Conservation (phyloP, 2,888 invertebrate genomes). For the Apeira syringaria region DNA sequence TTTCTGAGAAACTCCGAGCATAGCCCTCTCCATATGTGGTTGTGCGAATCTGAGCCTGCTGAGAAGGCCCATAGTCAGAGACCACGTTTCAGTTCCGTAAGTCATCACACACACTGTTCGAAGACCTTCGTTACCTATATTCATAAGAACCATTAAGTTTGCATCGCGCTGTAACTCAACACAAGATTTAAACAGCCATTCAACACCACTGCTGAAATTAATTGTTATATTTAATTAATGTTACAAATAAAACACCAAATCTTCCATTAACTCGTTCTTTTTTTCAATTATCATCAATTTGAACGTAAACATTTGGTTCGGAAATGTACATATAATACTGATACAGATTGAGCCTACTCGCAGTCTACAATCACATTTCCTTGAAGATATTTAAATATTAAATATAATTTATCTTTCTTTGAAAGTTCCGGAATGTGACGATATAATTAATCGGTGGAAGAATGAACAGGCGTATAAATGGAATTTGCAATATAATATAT, state of each 20-base stretch:
- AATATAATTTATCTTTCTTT: slow-evolving; percentile 19
- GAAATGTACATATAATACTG: slow-evolving; percentile 63
- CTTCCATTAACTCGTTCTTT: slow-evolving; percentile 56
- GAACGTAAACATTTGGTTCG: slow-evolving; percentile 60
- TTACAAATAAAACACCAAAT: slow-evolving; percentile 38
- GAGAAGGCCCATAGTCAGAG: no score
- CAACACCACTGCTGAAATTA: no score
- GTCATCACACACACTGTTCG: no score
- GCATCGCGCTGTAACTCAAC: no score
- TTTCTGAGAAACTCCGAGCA: no score
- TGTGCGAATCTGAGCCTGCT: no score
- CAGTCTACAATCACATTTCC: slow-evolving; percentile 36
- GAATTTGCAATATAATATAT: slow-evolving; percentile 5
- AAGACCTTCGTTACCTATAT: no score
- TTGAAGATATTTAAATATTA: slow-evolving; percentile 9
- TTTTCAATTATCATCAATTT: slow-evolving; percentile 44
- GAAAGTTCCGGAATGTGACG: slow-evolving; percentile 27
- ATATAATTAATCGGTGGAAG: slow-evolving; percentile 19
- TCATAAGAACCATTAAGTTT: no score
- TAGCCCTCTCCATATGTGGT: no score
- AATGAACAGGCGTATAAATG: neutral
- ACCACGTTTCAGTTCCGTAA: no score
- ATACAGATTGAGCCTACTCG: slow-evolving; percentile 49
- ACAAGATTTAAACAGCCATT: no score
- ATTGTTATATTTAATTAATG: no score